These are phyloP conservation scores for Lanistes nyassanus DNA, from an alignment of 1,140 invertebrate genomes.

Conservation along the genomic window DNA sequence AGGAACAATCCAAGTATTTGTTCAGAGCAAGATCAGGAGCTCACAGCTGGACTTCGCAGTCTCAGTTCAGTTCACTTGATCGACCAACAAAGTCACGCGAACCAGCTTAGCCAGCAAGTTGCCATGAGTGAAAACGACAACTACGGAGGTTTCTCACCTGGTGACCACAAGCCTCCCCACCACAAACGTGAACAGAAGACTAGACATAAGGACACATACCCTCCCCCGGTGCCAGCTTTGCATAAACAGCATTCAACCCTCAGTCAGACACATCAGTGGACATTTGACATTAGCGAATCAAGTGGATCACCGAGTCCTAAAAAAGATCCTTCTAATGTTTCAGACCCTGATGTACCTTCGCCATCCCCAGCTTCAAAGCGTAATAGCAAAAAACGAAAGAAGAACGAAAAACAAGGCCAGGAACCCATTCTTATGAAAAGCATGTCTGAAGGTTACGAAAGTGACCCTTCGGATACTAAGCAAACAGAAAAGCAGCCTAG, in stretches of 20 bases:
- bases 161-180: conserved; percentile 15
- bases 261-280: conserved; percentile 17
- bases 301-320: background rate
- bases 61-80: background rate
- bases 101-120: background rate
- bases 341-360: background rate
- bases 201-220: background rate
- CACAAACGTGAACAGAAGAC: background rate
- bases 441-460: conserved; percentile 5
- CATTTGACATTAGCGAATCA: conserved; percentile 2
- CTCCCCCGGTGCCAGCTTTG: background rate
- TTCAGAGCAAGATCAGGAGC: background rate
- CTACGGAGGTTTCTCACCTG: conserved; percentile 5
- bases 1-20: background rate
- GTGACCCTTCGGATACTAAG: background rate
- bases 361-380: background rate
- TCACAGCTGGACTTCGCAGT: background rate
- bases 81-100: background rate
- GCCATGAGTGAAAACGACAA: background rate
- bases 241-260: background rate
- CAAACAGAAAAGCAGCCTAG: conserved; percentile 11
- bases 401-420: conserved; percentile 23
- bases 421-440: background rate
- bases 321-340: background rate
- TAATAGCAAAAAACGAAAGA: conserved; percentile 27